A percentile compares a stretch with the other conserved stretches of the same genome.
phyloP scores from a whole-genome alignment of 2,888 invertebrate species.

The Synergus itoensis region DNA sequence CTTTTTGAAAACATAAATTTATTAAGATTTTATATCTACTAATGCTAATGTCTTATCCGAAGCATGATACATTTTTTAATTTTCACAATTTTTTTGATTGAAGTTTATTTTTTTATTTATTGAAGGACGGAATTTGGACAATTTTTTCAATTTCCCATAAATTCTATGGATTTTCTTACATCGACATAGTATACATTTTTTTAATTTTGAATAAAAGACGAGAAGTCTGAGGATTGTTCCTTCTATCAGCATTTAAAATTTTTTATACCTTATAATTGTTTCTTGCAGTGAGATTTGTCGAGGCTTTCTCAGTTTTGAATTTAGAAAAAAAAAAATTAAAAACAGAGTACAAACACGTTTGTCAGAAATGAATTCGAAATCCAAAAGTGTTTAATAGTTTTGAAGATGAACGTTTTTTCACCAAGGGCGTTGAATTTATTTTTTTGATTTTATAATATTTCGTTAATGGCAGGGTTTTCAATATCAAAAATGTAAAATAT shows the following conservation, averaged over 20 bases:
- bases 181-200: too few relatives aligned
- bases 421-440: slow-evolving; percentile 18
- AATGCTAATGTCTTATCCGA: too few relatives aligned
- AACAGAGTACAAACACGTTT: background rate
- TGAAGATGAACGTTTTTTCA: background rate
- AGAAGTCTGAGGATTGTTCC: background rate
- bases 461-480: background rate
- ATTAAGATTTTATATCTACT: too few relatives aligned
- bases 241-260: background rate
- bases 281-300: background rate
- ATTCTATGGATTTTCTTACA: too few relatives aligned
- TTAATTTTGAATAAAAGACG: too few relatives aligned
- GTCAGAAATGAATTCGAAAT: background rate
- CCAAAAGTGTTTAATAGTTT: background rate
- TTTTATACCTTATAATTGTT: background rate
- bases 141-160: too few relatives aligned
- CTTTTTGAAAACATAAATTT: too few relatives aligned
- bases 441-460: background rate
- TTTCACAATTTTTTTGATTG: too few relatives aligned
- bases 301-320: background rate
- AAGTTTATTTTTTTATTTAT: too few relatives aligned
- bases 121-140: too few relatives aligned
- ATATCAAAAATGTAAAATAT: background rate
- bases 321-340: background rate
- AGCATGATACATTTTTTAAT: too few relatives aligned